Base-by-base conservation (phyloP, 1,140 invertebrate species). In the Holcopasites calliopsidis region DNA sequence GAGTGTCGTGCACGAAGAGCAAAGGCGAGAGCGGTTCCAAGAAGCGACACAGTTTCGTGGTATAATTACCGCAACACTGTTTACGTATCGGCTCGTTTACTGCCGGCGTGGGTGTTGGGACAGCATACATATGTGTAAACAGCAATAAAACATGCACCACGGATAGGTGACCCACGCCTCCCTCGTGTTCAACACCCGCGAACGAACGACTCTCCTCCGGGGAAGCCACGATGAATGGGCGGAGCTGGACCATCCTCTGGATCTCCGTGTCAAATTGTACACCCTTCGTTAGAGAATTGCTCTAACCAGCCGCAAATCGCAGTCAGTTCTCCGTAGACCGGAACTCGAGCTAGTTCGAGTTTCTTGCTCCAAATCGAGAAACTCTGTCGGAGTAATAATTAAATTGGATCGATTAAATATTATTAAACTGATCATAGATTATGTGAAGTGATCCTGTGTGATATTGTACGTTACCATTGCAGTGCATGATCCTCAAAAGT, bases 61-160 rank as follows among this genome's bases (percentile, higher is more conserved):
- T 87, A 86, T 86, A 86, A 87, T 85, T 87, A 86, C 83, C 85
- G 81, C 83, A 78, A 81, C 85, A 75, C 61, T 86, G 85, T 87
- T 87, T 87, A 85, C 76, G 76, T 86, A 86, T 85, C 73, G 85
- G 75, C 83, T 71, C 83, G 78, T 81, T 87, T 85, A 85, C 85
- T 79, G 73, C 75, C 76, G 70, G 77, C 85, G 83, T 85, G 85
- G 85, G 85, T 87, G 85, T 85, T 86, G 65, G 68, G 77, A 82
- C 83, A 80, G 85, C 86, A 86, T n/a, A n/a, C n/a, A n/a, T 87
- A 85, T 87, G 86, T 87, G 85, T 87, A 87, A 87, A 87, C 85
- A 87, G 86, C 83, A 87, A 87, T 87, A 87, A 87, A 87, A 87
- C 83, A 87, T 61, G 47, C 75, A 76, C 76, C 71, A 47, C 35